Base-by-base conservation (phyloP, 2,797 vertebrate species). In the Caiman crocodilus region DNA sequence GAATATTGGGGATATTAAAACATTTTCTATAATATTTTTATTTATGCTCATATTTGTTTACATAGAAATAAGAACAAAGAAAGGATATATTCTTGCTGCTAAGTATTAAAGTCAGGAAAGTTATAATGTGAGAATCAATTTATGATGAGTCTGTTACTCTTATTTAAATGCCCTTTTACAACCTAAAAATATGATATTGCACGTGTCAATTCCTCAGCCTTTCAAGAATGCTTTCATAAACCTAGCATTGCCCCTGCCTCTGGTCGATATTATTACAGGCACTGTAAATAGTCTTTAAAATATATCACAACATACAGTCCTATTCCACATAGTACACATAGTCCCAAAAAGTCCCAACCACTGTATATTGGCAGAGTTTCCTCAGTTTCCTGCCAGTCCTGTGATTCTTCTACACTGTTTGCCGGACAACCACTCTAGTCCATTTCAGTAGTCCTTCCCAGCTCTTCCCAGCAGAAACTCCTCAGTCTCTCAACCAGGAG, bases 1-100 rank as follows among this genome's bases (percentile, higher is more conserved):
- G 83, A 76, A 32, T 56, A 58, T 88, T 89, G 69, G 67, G 89
- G 78, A 86, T 79, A 80, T 84, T 88, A 65, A 94, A 90, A 89
- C 80, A 35, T 90, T 94, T 94, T 10, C 69, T 16, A 2, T 80
- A 83, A 80, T 65, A 73, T 73, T 42, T 73, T 89, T 18, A 91
- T 77, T 90, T 4, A 30, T 64, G 11, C 50, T 84, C 28, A 85
- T 64, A 25, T 32, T 79, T 28, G 11, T 42, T 85, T 85, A 55
- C 35, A 69, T 56, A 89, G 89, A 82, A 1, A 12, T 35, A 71
- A 71, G 32, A 71, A 73, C 69, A 73, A 71, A 71, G 32, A 42
- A 71, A 42, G 3, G 42, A 50, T 50, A 50, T 50, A 50, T 50
- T 50, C 42, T 50, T 50, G 42, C 42, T 50, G 42, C 42, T 50